Evolutionary conservation across 2,113 vertebrate genomes (phyloP).

Genomic region (Myiopsitta monachus): DNA sequence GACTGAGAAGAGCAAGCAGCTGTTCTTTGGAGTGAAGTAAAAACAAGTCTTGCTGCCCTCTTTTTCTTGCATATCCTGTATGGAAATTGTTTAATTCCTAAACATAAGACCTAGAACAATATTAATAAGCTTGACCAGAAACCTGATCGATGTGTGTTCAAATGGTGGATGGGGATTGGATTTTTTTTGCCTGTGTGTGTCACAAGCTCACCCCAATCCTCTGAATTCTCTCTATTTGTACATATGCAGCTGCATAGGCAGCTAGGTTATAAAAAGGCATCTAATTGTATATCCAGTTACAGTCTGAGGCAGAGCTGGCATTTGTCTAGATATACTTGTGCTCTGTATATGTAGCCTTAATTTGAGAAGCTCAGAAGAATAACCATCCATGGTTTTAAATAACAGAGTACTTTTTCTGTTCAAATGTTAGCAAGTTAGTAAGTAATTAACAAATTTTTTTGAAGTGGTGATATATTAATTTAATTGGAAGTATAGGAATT

Average conservation of each 20-base stretch:
- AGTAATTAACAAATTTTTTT: neutral
- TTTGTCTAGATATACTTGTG: neutral
- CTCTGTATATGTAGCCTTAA: neutral
- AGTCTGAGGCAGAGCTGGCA: neutral
- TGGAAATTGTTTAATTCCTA: neutral
- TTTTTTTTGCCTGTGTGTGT: neutral
- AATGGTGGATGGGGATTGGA: neutral
- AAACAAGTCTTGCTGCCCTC: neutral
- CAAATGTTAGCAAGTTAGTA: neutral
- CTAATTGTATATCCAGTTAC: neutral
- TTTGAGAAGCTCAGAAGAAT: neutral
- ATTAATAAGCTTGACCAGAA: neutral
- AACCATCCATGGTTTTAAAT: neutral
- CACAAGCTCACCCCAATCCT: neutral
- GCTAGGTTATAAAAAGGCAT: neutral
- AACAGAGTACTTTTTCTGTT: neutral
- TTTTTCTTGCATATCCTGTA: neutral
- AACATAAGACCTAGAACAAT: neutral
- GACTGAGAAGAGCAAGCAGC: neutral
- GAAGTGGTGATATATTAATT: neutral
- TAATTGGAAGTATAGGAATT: neutral
- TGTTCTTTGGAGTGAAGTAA: neutral
- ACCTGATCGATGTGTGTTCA: neutral
- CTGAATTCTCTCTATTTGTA: neutral
- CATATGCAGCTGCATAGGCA: neutral